Base-by-base conservation (phyloP, 2,888 invertebrate species). In the Sarcophaga caerulescens region DNA sequence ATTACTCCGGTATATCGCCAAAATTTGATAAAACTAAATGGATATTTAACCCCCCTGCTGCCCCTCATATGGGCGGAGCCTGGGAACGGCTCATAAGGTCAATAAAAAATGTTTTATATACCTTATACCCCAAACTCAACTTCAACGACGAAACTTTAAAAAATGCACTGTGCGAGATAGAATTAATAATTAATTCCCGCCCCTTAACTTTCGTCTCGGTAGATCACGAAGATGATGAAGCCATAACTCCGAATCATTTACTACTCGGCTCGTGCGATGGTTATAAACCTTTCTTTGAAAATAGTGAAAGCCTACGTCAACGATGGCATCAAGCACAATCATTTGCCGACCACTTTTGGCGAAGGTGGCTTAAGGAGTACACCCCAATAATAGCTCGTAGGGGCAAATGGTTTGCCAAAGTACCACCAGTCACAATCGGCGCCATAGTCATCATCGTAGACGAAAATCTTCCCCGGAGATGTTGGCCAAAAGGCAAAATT, bases 241-340 rank as follows among this genome's bases (percentile, higher is more conserved):
- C 85, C 10, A 23, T 88, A 47, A 87, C 87, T 2, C 87, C 81
- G 12, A 88, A 87, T 21, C 87, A 87, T 47, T n/a, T 87, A n/a
- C 52, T 87, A 8, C 12, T 80, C 0, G 84, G 76, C 0, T 78
- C 66, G 0, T 69, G 73, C 14, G 47, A 65, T 25, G 76, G 75
- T 6, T 65, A 76, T 60, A 79, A 84, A 52, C 75, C 79, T 2
- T 68, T 62, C 52, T 12, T 0, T 12, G 73, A 75, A 11, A 65
- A 70, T 19, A 1, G n/a, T 0, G 84, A 19, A 59, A 19, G 82
- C 19, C 44, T 88, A 14, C 71, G 84, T 44, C 84, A 74, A 60
- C 80, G 84, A 4, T 88, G 87, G 84, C 82, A 62, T 14, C 77
- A 84, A 75, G 85, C 85, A 10, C 79, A 80, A 45, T 14, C 47